phyloP scores from a whole-genome alignment of 2,797 vertebrate species.

The Prionace glauca region DNA sequence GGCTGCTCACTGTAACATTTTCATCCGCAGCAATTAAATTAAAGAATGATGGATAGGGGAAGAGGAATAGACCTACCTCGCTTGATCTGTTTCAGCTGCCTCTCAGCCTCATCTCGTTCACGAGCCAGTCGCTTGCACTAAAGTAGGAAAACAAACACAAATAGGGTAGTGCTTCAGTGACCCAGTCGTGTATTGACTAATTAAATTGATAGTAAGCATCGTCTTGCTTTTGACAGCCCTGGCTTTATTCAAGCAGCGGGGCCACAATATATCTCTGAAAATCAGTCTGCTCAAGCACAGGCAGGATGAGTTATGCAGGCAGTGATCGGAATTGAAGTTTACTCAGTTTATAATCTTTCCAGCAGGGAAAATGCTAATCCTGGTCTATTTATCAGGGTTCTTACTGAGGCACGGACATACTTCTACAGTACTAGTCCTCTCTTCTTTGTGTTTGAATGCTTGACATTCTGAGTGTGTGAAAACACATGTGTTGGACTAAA shows the following conservation, averaged over 20 bases:
- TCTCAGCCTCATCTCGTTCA: conserved; percentile 65
- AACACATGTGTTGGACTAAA: background rate
- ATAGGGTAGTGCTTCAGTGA: conserved; percentile 42
- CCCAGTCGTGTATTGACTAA: conserved; percentile 33
- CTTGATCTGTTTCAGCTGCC: conserved; percentile 71
- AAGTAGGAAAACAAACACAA: conserved; percentile 39
- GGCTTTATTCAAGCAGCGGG: background rate
- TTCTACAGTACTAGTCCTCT: background rate
- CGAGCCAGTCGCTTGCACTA: conserved; percentile 61
- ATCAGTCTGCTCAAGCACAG: background rate
- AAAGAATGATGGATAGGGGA: background rate
- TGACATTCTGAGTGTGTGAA: too few relatives aligned
- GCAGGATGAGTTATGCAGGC: background rate
- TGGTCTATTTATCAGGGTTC: background rate
- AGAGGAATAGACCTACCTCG: conserved; percentile 57
- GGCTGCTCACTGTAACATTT: background rate
- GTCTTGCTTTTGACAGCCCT: background rate
- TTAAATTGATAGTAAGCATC: background rate
- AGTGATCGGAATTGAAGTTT: background rate
- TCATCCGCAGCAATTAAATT: background rate
- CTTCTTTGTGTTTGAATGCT: background rate
- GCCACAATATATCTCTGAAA: background rate
- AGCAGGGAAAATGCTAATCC: too few relatives aligned
- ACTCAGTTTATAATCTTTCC: background rate
- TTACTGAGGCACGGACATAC: background rate